Evolutionary conservation across 1,140 invertebrate genomes (phyloP), one percentile per base, ranked within the genome.

Genomic region (Stratiolaelaps scimitus): DNA sequence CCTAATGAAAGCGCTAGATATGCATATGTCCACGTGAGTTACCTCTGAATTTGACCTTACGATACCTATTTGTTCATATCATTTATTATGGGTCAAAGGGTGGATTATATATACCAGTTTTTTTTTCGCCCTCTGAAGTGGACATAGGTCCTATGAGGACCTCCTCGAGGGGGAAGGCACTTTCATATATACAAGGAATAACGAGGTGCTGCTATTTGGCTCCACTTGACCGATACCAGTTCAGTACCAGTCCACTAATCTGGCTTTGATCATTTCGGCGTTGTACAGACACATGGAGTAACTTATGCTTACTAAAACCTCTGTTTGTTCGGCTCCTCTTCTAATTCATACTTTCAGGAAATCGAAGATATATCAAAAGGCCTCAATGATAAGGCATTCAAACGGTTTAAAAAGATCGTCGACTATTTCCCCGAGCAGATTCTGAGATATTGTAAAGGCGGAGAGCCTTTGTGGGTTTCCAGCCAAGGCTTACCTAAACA

Each of bases 391-490:
- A 85, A 88, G 68, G 68, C 71, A 17, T 77, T 77, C 67, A 67
- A 71, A 23, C 75, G 73, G 67, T 78, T 78, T 67, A 74, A 74
- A 60, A 71, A 76, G 64, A 72, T 74, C 30, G 72, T 77, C 20
- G 66, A 68, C 28, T 48, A 69, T 34, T 72, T 76, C 56, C 73
- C 75, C 34, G 73, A 75, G 30, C 77, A 78, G 71, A 83, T 95
- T 64, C 73, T 95, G 43, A 79, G 84, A n/a, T 95, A 95, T 76
- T 78, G 87, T 34, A 80, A 83, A 72, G 83, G 81, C 53, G 88
- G 87, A 2, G 72, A 75, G 45, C 87, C 89, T 23, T 74, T 96
- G 1, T 92, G 86, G 83, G 88, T 93, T 47, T 85, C 87, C 43
- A 73, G 74, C 43, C 76, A 78, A 40, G 67, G 74, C 53, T 71